Evolutionary conservation across 2,797 vertebrate genomes (phyloP).

Genomic region (Australoheros facetus): DNA sequence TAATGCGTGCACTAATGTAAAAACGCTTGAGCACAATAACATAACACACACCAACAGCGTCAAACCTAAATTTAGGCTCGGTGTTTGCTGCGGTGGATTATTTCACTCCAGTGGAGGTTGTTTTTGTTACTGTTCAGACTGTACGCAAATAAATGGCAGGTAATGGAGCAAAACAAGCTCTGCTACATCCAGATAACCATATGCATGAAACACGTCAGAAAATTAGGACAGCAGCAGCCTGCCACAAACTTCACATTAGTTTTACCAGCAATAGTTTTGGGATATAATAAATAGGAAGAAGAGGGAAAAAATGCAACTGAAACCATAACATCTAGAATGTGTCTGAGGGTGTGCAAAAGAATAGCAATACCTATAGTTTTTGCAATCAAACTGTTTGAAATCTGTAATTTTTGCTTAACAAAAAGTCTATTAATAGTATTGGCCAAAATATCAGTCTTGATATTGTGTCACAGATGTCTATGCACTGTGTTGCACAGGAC

Average conservation of each 20-base stretch:
- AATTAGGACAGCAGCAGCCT: constrained; percentile 5
- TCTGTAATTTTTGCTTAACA: not conserved
- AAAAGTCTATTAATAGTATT: not conserved
- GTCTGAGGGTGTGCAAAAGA: not conserved
- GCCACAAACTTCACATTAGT: not conserved
- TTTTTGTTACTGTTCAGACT: constrained; percentile 18
- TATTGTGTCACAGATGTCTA: not conserved
- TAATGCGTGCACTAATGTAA: constrained; percentile 26
- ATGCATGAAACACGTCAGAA: not conserved
- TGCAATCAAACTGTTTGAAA: not conserved
- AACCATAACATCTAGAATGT: not conserved
- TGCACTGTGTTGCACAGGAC: not conserved
- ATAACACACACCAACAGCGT: not conserved
- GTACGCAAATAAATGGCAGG: constrained; percentile 16
- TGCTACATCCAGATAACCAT: constrained; percentile 14
- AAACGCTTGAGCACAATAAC: constrained; percentile 22
- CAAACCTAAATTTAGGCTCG: constrained; percentile 33
- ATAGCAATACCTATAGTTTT: not conserved
- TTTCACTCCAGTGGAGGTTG: constrained; percentile 17
- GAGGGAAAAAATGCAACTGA: fast-evolving
- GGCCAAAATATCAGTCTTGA: not conserved
- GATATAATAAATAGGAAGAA: not conserved
- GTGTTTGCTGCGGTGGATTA: constrained; percentile 30
- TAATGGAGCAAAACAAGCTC: constrained; percentile 21
- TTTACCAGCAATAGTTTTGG: not conserved